Evolutionary conservation across 2,888 invertebrate genomes (phyloP).

Genomic region (Ganaspis brasiliensis): DNA sequence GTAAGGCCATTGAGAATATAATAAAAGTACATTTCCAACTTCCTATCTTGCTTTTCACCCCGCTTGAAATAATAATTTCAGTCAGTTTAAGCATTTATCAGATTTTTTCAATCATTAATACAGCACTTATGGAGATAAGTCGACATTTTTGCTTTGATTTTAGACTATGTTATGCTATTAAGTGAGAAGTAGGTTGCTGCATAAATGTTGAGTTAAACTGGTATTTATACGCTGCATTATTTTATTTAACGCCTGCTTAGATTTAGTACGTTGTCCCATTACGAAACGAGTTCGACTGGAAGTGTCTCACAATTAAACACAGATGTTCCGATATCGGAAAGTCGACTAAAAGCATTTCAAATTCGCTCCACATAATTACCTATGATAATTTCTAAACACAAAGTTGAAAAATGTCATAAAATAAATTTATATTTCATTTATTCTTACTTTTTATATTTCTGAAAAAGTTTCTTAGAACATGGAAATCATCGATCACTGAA

Average conservation of each 20-base stretch:
- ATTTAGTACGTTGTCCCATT: constrained; percentile 26
- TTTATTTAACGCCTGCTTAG: neutral
- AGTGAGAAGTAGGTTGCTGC: constrained; percentile 8
- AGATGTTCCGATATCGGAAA: constrained; percentile 9
- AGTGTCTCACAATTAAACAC: constrained; percentile 16
- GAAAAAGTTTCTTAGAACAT: no score
- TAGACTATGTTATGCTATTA: neutral
- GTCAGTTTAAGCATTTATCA: neutral
- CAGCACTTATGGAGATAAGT: constrained; percentile 15
- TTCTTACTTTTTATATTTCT: no score
- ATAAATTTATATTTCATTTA: no score
- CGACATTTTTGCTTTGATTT: constrained; percentile 5
- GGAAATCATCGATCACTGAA: no score
- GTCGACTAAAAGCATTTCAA: constrained; percentile 10
- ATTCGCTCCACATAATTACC: constrained; percentile 16
- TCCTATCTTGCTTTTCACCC: neutral
- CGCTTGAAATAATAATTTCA: constrained; percentile 6
- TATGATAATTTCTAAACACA: no score
- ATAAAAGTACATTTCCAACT: neutral
- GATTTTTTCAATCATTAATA: neutral
- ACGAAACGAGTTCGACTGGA: constrained; percentile 28
- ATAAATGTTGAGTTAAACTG: constrained; percentile 12
- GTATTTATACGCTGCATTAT: constrained; percentile 25
- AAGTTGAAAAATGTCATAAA: no score
- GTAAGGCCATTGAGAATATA: neutral